These are phyloP conservation scores for Misgurnus anguillicaudatus DNA, from an alignment of 2,113 vertebrate genomes.

Conservation along the genomic window DNA sequence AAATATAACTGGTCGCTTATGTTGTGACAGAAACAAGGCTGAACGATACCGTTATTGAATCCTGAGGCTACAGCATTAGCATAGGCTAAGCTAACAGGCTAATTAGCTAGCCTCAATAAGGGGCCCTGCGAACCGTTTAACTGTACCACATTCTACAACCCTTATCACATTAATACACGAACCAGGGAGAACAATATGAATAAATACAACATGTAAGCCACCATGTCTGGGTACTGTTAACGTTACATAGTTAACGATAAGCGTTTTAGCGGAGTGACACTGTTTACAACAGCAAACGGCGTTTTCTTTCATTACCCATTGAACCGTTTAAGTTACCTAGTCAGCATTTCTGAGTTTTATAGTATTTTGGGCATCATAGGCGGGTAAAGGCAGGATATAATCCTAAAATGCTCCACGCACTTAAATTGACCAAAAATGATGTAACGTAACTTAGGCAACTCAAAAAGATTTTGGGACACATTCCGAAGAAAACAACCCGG, in stretches of 20 bases:
- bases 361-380: not conserved
- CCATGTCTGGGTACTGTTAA: not conserved
- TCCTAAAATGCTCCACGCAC: not conserved
- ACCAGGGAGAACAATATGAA: not conserved
- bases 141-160: not conserved
- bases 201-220: not conserved
- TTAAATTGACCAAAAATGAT: not conserved
- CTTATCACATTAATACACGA: not conserved
- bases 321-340: not conserved
- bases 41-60: not conserved
- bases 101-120: constrained; percentile 20
- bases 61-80: not conserved
- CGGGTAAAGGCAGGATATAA: not conserved
- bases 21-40: not conserved
- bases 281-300: not conserved
- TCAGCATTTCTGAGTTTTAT: not conserved
- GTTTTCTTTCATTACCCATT: not conserved
- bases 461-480: not conserved
- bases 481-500: too few relatives aligned
- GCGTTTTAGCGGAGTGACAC: not conserved
- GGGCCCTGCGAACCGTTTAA: not conserved
- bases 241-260: not conserved
- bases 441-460: constrained; percentile 30
- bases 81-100: constrained; percentile 55
- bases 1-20: not conserved